These are phyloP conservation scores for Lepidurus arcticus DNA, from an alignment of 1,140 invertebrate genomes.

Conservation along the genomic window DNA sequence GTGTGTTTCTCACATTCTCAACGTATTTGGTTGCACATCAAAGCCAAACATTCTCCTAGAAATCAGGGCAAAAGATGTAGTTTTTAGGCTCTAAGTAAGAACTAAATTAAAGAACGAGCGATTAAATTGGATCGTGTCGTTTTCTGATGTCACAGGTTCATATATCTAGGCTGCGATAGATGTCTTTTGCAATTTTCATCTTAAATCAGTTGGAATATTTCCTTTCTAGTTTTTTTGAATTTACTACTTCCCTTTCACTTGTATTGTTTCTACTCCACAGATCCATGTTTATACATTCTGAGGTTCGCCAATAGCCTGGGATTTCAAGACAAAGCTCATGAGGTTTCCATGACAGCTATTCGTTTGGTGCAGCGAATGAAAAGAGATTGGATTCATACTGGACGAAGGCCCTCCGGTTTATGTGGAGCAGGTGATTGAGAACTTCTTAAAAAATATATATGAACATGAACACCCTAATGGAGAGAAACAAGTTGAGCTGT, in stretches of 20 bases:
- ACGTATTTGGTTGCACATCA: too few species aligned
- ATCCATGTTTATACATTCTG: conserved; percentile 90
- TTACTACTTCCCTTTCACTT: not conserved
- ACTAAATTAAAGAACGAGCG: too few species aligned
- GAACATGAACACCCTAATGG: not conserved
- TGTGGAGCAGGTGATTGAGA: conserved; percentile 77
- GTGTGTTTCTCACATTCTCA: too few species aligned
- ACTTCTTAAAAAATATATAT: not conserved
- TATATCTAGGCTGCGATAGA: too few species aligned
- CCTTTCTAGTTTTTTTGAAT: too few species aligned
- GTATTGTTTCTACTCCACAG: conserved; percentile 50
- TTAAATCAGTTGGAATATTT: too few species aligned
- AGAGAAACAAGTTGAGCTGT: not conserved
- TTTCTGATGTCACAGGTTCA: too few species aligned
- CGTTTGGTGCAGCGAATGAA: conserved; percentile 95
- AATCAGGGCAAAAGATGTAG: too few species aligned
- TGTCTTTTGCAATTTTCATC: too few species aligned
- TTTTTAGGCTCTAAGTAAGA: too few species aligned
- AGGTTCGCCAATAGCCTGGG: conserved; percentile 91
- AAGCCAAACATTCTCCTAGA: too few species aligned
- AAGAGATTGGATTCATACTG: conserved; percentile 92
- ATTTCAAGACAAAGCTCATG: conserved; percentile 84
- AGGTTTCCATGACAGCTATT: conserved; percentile 90
- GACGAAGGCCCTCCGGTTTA: conserved; percentile 87
- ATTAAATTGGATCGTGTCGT: too few species aligned